phyloP scores from a whole-genome alignment of 1,140 invertebrate genomes.

The Bombus fervidus region DNA sequence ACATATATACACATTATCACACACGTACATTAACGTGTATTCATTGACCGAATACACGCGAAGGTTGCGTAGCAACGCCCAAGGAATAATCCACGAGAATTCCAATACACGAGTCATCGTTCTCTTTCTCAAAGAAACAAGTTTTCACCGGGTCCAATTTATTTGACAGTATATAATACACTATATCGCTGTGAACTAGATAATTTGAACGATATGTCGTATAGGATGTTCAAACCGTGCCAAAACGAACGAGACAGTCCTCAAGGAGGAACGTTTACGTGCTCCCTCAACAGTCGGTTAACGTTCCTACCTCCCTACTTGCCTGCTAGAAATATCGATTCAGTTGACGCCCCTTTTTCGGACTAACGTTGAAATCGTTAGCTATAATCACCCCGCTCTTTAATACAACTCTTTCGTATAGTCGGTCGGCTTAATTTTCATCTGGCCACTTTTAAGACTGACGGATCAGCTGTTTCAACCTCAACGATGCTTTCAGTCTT shows the following conservation, averaged over 20 bases:
- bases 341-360: constrained; percentile 22
- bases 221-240: neutral
- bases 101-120: neutral
- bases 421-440: neutral
- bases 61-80: neutral
- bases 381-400: neutral
- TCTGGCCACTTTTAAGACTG: neutral
- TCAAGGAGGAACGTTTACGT: neutral
- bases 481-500: neutral
- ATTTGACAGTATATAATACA: neutral
- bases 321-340: constrained; percentile 19
- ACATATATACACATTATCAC: neutral
- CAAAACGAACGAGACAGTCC: neutral
- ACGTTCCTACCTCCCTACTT: neutral
- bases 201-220: neutral
- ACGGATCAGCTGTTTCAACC: constrained; percentile 31
- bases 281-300: neutral
- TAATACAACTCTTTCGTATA: neutral
- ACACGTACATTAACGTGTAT: neutral
- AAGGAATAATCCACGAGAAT: neutral
- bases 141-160: neutral
- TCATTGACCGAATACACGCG: rapidly evolving
- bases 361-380: neutral
- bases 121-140: neutral
- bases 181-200: neutral